Evolutionary conservation across 2,113 vertebrate species (phyloP).

Genomic region (Spilogale gracilis): DNA sequence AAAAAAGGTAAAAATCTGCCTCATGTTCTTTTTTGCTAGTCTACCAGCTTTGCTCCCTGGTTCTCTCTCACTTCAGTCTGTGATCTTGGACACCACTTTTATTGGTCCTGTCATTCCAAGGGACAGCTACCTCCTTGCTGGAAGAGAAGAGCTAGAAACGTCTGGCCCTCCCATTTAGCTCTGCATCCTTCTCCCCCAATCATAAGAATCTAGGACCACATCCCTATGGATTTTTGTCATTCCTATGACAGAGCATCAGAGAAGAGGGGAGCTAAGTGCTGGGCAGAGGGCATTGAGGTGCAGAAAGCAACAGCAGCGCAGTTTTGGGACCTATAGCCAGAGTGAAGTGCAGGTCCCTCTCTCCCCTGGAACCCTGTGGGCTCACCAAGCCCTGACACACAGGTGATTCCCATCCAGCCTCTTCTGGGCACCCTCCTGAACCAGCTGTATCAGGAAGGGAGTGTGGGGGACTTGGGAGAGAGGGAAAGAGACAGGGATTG

Average conservation of each 20-base stretch:
- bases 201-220: neutral
- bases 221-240: neutral
- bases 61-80: neutral
- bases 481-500: neutral
- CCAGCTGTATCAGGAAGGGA: neutral
- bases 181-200: neutral
- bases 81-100: neutral
- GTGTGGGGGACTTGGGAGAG: neutral
- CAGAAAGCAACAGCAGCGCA: neutral
- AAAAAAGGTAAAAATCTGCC: neutral
- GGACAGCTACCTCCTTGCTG: neutral
- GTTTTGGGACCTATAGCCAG: accelerated
- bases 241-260: neutral
- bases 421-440: neutral
- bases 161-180: neutral
- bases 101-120: neutral
- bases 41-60: neutral
- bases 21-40: neutral
- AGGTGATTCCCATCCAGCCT: neutral
- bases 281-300: neutral
- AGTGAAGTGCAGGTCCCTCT: neutral
- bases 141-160: neutral
- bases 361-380: neutral
- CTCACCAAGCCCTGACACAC: neutral
- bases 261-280: neutral